Conservation (phyloP, 2,888 invertebrate species). For the Hetaerina titia region DNA sequence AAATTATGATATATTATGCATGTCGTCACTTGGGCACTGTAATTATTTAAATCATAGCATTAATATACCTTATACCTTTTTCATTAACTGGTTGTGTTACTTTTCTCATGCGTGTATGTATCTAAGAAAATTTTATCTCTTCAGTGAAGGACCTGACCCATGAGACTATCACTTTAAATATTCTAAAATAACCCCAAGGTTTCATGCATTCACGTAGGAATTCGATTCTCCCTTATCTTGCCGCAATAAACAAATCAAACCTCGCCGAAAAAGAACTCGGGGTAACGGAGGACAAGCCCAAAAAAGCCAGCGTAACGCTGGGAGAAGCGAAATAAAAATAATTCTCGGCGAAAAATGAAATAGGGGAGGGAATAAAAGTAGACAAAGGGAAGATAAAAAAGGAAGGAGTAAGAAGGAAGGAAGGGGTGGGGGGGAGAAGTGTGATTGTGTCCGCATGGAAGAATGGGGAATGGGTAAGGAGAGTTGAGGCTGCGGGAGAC, state of each 20-base stretch:
- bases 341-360: conserved; percentile 44
- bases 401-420: not conserved
- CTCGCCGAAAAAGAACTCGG: not conserved
- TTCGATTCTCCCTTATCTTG: conserved; percentile 26
- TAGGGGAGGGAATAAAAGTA: not conserved
- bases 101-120: not conserved
- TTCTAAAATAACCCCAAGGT: conserved; percentile 21
- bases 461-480: not conserved
- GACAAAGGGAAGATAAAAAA: conserved; percentile 6
- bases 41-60: not conserved
- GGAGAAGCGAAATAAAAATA: conserved; percentile 54
- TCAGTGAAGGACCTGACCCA: not conserved
- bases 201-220: not conserved
- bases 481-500: not conserved
- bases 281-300: not conserved
- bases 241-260: conserved; percentile 7
- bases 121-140: not conserved
- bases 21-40: too few species aligned
- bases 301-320: conserved; percentile 56
- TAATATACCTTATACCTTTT: not conserved
- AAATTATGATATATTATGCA: too few species aligned
- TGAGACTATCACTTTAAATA: not conserved
- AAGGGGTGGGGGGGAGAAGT: not conserved
- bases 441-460: not conserved
- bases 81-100: not conserved